phyloP scores from a whole-genome alignment of 2,797 vertebrate species.

The Tragelaphus eurycerus region DNA sequence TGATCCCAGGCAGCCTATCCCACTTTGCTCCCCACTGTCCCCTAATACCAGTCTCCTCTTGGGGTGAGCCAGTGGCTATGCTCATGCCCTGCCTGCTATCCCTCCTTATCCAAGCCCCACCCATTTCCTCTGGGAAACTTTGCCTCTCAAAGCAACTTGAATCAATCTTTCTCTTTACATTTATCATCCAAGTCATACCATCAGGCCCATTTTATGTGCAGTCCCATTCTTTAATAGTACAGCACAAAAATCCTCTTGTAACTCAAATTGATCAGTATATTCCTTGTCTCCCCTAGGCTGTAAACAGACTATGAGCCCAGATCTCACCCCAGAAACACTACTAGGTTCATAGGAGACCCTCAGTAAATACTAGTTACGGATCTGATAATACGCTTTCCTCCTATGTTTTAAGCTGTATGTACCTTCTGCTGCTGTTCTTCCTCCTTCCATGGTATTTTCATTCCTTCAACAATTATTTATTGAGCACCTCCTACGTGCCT shows the following conservation, averaged over 20 bases:
- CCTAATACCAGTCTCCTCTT: background rate
- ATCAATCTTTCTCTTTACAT: background rate
- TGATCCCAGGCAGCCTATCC: background rate
- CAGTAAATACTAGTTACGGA: background rate
- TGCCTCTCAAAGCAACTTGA: background rate
- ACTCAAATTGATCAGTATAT: background rate
- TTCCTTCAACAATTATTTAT: background rate
- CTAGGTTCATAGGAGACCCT: background rate
- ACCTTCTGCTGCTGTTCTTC: background rate
- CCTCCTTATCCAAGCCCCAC: background rate
- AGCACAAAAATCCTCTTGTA: background rate
- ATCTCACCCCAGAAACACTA: background rate
- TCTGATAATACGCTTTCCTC: background rate
- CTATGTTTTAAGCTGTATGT: background rate
- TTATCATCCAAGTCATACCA: background rate
- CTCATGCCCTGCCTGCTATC: background rate
- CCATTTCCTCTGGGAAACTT: background rate
- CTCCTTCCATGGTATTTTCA: background rate
- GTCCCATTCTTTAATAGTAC: background rate
- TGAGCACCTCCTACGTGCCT: background rate
- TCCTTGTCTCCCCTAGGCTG: background rate
- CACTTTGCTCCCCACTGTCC: background rate
- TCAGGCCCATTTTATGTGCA: background rate
- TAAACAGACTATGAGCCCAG: background rate
- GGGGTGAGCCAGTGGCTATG: background rate